phyloP scores from a whole-genome alignment of 2,888 invertebrate genomes.

The Drymonia ruficornis region DNA sequence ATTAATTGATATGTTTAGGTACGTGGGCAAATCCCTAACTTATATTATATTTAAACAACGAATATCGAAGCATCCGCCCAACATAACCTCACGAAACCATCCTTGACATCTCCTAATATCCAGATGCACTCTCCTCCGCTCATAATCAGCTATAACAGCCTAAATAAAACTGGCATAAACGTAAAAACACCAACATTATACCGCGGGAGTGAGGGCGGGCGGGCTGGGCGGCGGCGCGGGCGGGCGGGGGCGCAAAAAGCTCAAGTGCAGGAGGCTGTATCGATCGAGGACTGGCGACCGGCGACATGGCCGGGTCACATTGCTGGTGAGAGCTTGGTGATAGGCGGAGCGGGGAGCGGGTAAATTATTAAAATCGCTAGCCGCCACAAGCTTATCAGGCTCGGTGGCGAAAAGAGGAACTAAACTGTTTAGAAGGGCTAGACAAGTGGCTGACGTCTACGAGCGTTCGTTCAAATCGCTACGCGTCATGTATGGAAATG shows the following conservation, averaged over 20 bases:
- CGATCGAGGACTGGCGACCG: constrained; percentile 74
- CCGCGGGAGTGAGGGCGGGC: constrained; percentile 51
- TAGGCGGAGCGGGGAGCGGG: constrained; percentile 29
- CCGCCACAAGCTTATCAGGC: too few species aligned
- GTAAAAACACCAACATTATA: constrained; percentile 70
- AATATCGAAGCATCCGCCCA: too few species aligned
- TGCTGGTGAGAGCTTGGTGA: constrained; percentile 27
- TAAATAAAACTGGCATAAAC: constrained; percentile 63
- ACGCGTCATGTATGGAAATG: too few species aligned
- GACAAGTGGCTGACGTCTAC: too few species aligned
- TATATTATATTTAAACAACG: too few species aligned
- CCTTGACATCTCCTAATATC: constrained; percentile 6
- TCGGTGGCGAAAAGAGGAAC: too few species aligned
- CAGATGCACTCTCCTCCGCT: constrained; percentile 7
- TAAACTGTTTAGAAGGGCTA: too few species aligned
- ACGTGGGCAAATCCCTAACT: too few species aligned
- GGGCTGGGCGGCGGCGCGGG: constrained; percentile 33
- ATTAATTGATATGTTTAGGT: too few species aligned
- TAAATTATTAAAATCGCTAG: background rate
- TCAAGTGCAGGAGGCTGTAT: constrained; percentile 83
- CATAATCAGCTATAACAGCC: constrained; percentile 29
- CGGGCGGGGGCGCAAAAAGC: constrained; percentile 65
- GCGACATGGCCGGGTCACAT: constrained; percentile 82
- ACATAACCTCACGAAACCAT: too few species aligned
- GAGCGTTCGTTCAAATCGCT: too few species aligned